Evolutionary conservation across 2,797 vertebrate genomes (phyloP).

Genomic region (Sebastes alutus): DNA sequence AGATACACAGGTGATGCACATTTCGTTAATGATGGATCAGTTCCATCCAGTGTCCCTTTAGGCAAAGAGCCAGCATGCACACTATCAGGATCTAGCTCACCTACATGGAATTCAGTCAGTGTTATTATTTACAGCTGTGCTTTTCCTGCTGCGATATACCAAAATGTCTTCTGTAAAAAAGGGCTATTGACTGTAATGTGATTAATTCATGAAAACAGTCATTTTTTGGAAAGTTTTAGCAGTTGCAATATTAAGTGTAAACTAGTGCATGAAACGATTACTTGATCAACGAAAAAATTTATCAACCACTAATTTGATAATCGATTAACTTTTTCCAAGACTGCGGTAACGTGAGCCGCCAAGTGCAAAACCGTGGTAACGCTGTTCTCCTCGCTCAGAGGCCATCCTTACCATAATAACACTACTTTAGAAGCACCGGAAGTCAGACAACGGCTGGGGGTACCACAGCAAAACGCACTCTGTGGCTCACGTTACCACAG

Average conservation of each 20-base stretch:
- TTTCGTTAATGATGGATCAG: neutral
- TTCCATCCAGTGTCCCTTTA: neutral
- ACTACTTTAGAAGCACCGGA: no score
- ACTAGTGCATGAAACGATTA: neutral
- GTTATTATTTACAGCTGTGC: neutral
- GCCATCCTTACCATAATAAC: no score
- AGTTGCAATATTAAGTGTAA: neutral
- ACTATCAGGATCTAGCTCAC: neutral
- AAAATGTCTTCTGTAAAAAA: neutral
- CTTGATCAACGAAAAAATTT: neutral
- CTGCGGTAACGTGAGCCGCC: no score
- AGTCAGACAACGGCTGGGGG: no score
- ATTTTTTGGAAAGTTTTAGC: neutral
- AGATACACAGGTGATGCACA: neutral
- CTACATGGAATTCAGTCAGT: neutral
- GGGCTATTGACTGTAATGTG: neutral
- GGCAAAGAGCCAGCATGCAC: neutral
- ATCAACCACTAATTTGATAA: neutral
- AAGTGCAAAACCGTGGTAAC: no score
- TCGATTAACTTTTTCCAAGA: neutral
- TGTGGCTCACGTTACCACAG: no score
- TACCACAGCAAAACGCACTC: no score
- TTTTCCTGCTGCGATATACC: neutral
- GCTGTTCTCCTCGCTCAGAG: no score
- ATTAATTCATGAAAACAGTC: neutral